Evolutionary conservation across 1,140 invertebrate genomes (phyloP).

Genomic region (Brachystomella parvula): DNA sequence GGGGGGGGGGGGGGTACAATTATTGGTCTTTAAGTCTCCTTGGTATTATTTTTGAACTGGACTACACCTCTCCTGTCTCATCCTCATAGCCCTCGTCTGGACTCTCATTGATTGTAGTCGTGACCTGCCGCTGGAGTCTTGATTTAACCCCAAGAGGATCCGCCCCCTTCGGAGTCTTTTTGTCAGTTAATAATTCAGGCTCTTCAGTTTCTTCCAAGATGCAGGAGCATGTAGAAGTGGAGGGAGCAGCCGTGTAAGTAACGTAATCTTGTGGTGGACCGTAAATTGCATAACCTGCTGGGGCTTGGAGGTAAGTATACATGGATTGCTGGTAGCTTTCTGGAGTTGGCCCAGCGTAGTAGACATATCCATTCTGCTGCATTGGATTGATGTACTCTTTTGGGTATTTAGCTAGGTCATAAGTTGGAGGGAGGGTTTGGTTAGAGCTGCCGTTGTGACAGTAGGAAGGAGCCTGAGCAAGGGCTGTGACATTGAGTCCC

Average conservation of each 20-base stretch:
- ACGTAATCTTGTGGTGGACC: conserved; percentile 26
- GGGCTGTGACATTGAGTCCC: conserved; percentile 46
- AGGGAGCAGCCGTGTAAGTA: conserved; percentile 53
- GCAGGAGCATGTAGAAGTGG: conserved; percentile 43
- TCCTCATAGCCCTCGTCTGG: conserved; percentile 80
- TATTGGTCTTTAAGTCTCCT: no score
- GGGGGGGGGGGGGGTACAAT: no score
- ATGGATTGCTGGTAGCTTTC: conserved; percentile 13
- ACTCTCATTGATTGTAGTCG: conserved; percentile 51
- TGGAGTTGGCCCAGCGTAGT: not conserved
- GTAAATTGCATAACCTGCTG: not conserved
- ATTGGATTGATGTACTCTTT: conserved; percentile 36
- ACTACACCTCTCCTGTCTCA: conserved; percentile 47
- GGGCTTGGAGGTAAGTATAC: not conserved
- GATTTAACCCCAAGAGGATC: conserved; percentile 14
- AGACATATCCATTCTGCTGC: not conserved
- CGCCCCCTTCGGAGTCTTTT: conserved; percentile 29
- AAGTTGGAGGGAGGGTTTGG: conserved; percentile 25
- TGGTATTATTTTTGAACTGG: no score
- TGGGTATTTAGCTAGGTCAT: conserved; percentile 37
- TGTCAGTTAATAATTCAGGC: not conserved
- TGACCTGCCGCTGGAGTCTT: conserved; percentile 31
- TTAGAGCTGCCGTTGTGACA: conserved; percentile 31
- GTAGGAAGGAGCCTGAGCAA: conserved; percentile 42
- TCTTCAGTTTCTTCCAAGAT: conserved; percentile 33